Base-by-base conservation (phyloP, 2,113 vertebrate species). In the Tupaia tana region DNA sequence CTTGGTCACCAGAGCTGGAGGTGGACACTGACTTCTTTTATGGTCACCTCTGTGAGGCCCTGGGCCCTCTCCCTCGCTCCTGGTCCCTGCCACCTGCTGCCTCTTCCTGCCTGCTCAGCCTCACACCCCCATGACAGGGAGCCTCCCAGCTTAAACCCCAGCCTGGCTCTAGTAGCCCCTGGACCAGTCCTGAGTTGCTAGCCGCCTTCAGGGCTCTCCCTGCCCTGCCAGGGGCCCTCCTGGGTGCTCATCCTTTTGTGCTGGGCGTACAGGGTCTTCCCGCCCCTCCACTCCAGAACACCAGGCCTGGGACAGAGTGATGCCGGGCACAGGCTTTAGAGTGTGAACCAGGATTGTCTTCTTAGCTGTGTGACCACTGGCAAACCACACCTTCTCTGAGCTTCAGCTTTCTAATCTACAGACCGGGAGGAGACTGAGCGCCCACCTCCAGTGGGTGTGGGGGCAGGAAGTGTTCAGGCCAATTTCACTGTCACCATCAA, bases 11-110 rank as follows among this genome's bases (percentile, higher is more conserved):
- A 64, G 27, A 25, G 8, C 20, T 25, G 14, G 54, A 82, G n/a
- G 8, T 58, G 20, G 0, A 4, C 19, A 2, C 27, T 7, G 81
- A 29, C 79, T 2, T 15, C 79, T 2, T 15, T 12, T 12, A 0
- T 64, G 18, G 22, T 69, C 59, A 16, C 11, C 14, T 52, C 31
- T 4, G 0, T 5, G 61, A 54, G 9, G 24, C 58, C 66, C 34
- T n/a, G 25, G 70, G 18, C 14, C n/a, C 0, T 9, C 9, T 24
- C 74, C 2, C 63, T 16, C 24, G 52, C 54, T 85, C 20, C 67
- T 43, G 43, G 43, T 43, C 43, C 66, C 19, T 58, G 22, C n/a
- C 29, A 18, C 58, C 63, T 13, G 1, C 43, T 34, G 66, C 70
- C 56, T 6, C 27, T 15, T 43, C n/a, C 27, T 43, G 70, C 18